These are phyloP conservation scores for Mobula birostris DNA, from an alignment of 2,113 vertebrate genomes.

Conservation along the genomic window DNA sequence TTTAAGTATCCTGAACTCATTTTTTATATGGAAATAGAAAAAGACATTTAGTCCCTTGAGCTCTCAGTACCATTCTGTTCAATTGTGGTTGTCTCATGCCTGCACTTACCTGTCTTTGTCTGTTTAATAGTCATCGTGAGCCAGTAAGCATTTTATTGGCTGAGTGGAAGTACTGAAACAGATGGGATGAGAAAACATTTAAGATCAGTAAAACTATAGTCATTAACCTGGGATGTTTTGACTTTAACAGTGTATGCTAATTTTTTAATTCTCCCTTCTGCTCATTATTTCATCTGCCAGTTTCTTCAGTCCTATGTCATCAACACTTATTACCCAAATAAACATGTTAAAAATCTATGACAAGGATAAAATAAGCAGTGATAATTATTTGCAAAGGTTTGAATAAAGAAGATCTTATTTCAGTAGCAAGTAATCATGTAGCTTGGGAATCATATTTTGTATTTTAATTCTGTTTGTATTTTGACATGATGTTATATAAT, in stretches of 20 bases:
- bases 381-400: neutral
- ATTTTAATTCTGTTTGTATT: neutral
- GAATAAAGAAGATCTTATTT: neutral
- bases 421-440: neutral
- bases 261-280: neutral
- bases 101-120: neutral
- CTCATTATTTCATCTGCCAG: neutral
- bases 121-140: neutral
- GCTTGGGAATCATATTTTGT: neutral
- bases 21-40: neutral
- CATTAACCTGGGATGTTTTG: slow-evolving; percentile 4
- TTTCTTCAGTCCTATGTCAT: neutral
- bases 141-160: neutral
- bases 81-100: neutral
- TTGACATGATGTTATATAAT: neutral
- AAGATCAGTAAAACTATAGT: neutral
- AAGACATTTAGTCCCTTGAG: neutral
- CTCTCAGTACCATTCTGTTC: neutral
- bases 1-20: neutral
- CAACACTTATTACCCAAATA: neutral
- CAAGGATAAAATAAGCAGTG: neutral
- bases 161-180: neutral
- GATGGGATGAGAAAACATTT: neutral
- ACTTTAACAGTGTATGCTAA: neutral
- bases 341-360: neutral